phyloP scores from a whole-genome alignment of 2,888 invertebrate species.

The Eudemis profundana region DNA sequence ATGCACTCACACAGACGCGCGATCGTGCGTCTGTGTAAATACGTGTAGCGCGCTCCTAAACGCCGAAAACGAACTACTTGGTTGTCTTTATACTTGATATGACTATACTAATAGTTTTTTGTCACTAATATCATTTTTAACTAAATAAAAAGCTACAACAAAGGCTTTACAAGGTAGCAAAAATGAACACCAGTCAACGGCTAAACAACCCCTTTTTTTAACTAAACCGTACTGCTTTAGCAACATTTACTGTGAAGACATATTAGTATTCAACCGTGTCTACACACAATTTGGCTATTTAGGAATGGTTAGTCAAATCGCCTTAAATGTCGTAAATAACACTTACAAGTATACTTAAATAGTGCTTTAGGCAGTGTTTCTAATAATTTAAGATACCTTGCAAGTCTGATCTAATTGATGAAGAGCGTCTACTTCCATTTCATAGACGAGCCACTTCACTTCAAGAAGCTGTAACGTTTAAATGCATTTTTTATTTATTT shows the following conservation, averaged over 20 bases:
- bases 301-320: constrained; percentile 55
- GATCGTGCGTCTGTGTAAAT: too few relatives aligned
- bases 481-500: too few relatives aligned
- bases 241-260: constrained; percentile 11
- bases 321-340: constrained; percentile 43
- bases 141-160: too few relatives aligned
- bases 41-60: too few relatives aligned
- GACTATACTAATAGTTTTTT: too few relatives aligned
- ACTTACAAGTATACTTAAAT: constrained; percentile 40
- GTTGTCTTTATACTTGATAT: too few relatives aligned
- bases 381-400: constrained; percentile 31
- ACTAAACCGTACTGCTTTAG: constrained; percentile 17
- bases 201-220: neutral
- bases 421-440: too few relatives aligned
- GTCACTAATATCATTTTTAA: too few relatives aligned
- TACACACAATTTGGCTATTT: constrained; percentile 69
- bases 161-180: neutral
- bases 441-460: too few relatives aligned
- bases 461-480: too few relatives aligned
- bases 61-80: too few relatives aligned
- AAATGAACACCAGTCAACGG: neutral
- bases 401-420: neutral
- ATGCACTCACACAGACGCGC: too few relatives aligned
- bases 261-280: constrained; percentile 1
- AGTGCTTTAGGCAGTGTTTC: constrained; percentile 41